Conservation (phyloP, 2,797 vertebrate species). For the Xerus rutilus region DNA sequence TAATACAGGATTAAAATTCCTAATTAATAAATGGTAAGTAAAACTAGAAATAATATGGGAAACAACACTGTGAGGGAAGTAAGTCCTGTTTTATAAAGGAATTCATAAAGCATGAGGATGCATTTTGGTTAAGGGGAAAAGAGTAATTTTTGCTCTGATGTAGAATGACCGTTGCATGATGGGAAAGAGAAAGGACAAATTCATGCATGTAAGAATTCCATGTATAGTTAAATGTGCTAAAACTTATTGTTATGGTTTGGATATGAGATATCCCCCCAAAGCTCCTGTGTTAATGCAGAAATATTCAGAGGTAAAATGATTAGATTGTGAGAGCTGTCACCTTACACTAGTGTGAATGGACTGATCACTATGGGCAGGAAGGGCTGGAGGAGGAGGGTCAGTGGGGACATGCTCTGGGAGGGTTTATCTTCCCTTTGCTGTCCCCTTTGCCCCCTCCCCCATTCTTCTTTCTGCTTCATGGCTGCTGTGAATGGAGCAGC, state of each 20-base stretch:
- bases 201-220: neutral
- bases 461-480: too few species aligned
- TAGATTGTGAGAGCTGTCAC: too few species aligned
- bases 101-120: neutral
- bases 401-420: too few species aligned
- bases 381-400: too few species aligned
- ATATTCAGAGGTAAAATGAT: too few species aligned
- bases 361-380: too few species aligned
- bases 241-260: neutral
- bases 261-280: too few species aligned
- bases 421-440: too few species aligned
- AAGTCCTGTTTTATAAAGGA: neutral
- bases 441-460: fast-evolving
- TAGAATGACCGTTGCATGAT: too few species aligned
- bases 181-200: neutral
- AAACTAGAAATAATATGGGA: neutral
- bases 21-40: neutral
- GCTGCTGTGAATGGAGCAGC: too few species aligned
- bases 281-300: too few species aligned
- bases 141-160: neutral
- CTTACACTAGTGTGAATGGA: too few species aligned
- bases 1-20: neutral
- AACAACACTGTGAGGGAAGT: neutral
- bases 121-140: neutral
- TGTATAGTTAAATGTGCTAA: neutral